Conservation (phyloP, 2,888 invertebrate genomes). For the Tuberolachnus salignus region DNA sequence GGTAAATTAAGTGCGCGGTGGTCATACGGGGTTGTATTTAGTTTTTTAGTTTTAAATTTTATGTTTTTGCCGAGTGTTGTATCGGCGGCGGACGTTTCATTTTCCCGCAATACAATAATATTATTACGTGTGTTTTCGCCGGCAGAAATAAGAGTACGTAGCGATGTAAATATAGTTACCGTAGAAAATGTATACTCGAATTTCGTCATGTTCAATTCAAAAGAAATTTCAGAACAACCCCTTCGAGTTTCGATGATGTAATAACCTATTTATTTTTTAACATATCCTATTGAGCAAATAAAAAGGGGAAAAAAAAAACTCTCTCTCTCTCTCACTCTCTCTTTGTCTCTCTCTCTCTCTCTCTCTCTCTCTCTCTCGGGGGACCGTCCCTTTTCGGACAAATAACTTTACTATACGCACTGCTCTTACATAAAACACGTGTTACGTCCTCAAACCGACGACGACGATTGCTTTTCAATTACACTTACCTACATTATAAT, state of each 20-base stretch:
- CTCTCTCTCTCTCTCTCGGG: too few relatives aligned
- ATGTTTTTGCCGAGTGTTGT: too few relatives aligned
- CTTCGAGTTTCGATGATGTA: conserved; percentile 10
- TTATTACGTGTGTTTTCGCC: not conserved
- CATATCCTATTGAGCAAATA: conserved; percentile 4
- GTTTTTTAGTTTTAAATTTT: too few relatives aligned
- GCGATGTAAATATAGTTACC: too few relatives aligned
- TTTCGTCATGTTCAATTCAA: conserved; percentile 29
- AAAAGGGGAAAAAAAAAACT: not conserved
- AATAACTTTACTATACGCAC: not conserved
- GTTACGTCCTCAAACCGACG: not conserved
- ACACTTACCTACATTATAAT: not conserved
- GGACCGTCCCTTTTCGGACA: not conserved
- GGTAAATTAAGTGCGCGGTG: too few relatives aligned
- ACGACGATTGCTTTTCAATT: conserved; percentile 14
- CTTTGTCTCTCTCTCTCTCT: too few relatives aligned
- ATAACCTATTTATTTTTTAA: conserved; percentile 19
- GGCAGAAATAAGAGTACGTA: too few relatives aligned
- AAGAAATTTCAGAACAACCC: conserved; percentile 36
- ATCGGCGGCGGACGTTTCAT: too few relatives aligned
- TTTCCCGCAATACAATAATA: too few relatives aligned
- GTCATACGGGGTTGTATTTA: too few relatives aligned
- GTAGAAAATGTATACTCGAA: not conserved
- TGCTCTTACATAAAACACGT: not conserved
- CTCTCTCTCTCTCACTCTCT: too few relatives aligned